phyloP scores from a whole-genome alignment of 2,113 vertebrate genomes.

The Notarius lentiginosus region DNA sequence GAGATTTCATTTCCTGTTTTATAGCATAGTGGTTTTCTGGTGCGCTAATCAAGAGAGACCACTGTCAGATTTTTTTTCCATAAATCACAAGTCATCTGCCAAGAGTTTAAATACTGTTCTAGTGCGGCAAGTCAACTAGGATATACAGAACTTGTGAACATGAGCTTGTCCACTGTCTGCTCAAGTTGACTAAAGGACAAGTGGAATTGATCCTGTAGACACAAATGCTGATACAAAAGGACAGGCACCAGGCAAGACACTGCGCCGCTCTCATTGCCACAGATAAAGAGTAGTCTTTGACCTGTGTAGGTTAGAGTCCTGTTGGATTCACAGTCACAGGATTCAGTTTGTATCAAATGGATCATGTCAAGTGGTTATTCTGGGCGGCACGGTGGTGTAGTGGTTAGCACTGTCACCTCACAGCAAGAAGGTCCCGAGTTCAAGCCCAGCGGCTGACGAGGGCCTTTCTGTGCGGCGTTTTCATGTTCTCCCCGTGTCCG shows the following conservation, averaged over 20 bases:
- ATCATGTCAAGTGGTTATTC: slow-evolving; percentile 30
- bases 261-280: slow-evolving; percentile 57
- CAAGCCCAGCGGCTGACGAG: too few species aligned
- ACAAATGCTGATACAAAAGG: slow-evolving; percentile 70
- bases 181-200: slow-evolving; percentile 63
- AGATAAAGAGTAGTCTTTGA: slow-evolving; percentile 61
- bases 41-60: neutral
- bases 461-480: too few species aligned
- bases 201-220: slow-evolving; percentile 63
- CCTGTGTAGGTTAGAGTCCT: slow-evolving; percentile 57
- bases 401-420: too few species aligned
- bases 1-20: neutral
- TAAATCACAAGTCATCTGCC: neutral
- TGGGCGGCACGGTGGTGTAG: too few species aligned
- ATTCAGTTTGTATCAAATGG: neutral
- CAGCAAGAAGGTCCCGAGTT: too few species aligned
- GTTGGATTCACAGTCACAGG: slow-evolving; percentile 26
- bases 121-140: slow-evolving; percentile 20
- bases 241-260: slow-evolving; percentile 72
- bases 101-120: slow-evolving; percentile 15
- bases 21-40: neutral
- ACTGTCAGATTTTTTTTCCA: neutral
- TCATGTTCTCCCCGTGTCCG: too few species aligned
- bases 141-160: slow-evolving; percentile 8
- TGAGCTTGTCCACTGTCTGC: slow-evolving; percentile 55